Percentiles rank a stretch among this genome's conserved stretches.
phyloP scores from a whole-genome alignment of 2,888 invertebrate genomes.

The Xylota sylvarum region DNA sequence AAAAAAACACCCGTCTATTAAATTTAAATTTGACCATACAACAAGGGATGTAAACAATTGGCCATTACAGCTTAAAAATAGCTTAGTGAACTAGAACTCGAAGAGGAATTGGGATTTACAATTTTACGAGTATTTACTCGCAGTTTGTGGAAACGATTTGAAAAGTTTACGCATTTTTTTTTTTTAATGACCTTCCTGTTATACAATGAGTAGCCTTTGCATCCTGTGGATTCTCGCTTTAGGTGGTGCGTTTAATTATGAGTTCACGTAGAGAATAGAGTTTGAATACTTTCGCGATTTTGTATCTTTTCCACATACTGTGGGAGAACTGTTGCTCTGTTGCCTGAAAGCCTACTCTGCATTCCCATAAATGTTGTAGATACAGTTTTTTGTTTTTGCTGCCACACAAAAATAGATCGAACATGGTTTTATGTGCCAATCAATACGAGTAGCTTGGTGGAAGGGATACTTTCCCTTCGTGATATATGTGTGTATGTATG shows the following conservation, averaged over 20 bases:
- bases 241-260: not conserved
- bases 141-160: conserved; percentile 6
- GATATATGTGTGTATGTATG: not conserved
- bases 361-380: not conserved
- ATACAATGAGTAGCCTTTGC: not conserved
- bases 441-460: conserved; percentile 12
- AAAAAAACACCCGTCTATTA: conserved; percentile 12
- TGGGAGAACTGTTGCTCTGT: not conserved
- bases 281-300: not conserved
- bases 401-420: conserved; percentile 2
- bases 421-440: conserved; percentile 35
- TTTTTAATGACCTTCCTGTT: not conserved
- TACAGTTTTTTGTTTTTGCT: not conserved
- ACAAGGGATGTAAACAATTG: conserved; percentile 43
- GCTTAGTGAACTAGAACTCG: conserved; percentile 10
- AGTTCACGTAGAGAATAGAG: not conserved
- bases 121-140: no score
- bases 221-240: not conserved
- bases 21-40: conserved; percentile 19
- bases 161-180: not conserved
- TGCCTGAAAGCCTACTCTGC: not conserved
- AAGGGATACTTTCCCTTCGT: not conserved
- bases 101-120: not conserved
- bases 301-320: not conserved
- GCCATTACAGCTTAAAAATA: conserved; percentile 42